Base-by-base conservation (phyloP, 2,888 invertebrate genomes). In the Hetaerina titia region DNA sequence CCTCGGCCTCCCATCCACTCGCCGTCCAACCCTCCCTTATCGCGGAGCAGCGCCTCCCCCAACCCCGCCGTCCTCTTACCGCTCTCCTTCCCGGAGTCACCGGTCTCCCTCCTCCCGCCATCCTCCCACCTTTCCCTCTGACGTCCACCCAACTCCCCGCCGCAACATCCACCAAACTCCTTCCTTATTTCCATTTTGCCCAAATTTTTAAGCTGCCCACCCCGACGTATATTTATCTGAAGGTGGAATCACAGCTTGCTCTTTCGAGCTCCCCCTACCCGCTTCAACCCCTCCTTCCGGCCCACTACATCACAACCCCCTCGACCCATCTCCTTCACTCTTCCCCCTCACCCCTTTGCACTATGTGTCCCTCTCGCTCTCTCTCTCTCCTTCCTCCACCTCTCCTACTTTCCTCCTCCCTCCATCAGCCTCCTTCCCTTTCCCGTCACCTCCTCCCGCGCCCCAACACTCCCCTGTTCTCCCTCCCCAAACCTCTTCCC, bases 171-270 rank as follows among this genome's bases (percentile, higher is more conserved):
- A 31, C 81, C 81, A 81, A 81, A 81, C 89, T 89, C 89, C 89
- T 89, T 58, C 89, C 89, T 89, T 89, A 89, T 89, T 89, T 89
- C 89, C 89, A 89, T 89, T 89, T 89, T 89, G 58, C 57, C 89
- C 56, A 56, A 89, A 89, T 89, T 89, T 89, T 89, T 89, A 89
- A 58, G 57, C 89, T 57, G 89, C 57, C 89, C 31, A 17, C 69
- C 25, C 9, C 9, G 22, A 4, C 89, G 89, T 57, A 22, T 89
- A 89, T 89, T 89, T 89, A 89, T 89, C 89, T 89, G 22, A 22
- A 89, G 89, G 89, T 89, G 89, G 58, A 89, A 89, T 89, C 89
- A 89, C 89, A n/a, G 89, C 89, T 89, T 89, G 89, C 89, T 89
- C 89, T 89, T 58, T 58, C n/a, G 22, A 19, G 19, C 69, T n/a